These are phyloP conservation scores for Dasypogon diadema DNA, from an alignment of 2,888 invertebrate species.

Conservation along the genomic window DNA sequence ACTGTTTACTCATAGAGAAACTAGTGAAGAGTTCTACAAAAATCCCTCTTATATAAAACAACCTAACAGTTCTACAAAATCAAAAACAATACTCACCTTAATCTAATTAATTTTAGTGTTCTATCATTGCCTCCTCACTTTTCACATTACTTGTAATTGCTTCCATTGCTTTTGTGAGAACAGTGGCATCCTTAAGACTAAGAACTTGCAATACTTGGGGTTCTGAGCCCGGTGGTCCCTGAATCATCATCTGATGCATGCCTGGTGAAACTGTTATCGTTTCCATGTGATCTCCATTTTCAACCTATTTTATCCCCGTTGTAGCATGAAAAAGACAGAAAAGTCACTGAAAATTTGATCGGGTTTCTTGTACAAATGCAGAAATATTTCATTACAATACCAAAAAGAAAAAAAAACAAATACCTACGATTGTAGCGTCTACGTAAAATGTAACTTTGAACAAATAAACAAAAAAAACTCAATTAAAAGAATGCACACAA, in stretches of 20 bases:
- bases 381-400: neutral
- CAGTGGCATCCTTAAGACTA: constrained; percentile 86
- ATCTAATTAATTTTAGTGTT: constrained; percentile 62
- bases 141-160: constrained; percentile 76
- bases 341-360: too few relatives aligned
- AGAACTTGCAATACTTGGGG: constrained; percentile 86
- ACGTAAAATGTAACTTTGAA: constrained; percentile 11
- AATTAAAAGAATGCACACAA: constrained; percentile 21
- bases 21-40: neutral
- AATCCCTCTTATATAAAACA: too few relatives aligned
- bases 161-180: constrained; percentile 84
- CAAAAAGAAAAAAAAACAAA: neutral
- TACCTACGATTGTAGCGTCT: constrained; percentile 25
- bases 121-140: constrained; percentile 75
- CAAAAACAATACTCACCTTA: constrained; percentile 13
- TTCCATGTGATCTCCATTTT: constrained; percentile 81
- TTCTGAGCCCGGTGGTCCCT: constrained; percentile 77
- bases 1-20: too few relatives aligned
- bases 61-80: neutral
- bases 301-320: constrained; percentile 72
- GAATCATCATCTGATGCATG: constrained; percentile 86
- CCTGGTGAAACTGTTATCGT: constrained; percentile 82
- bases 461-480: constrained; percentile 22
- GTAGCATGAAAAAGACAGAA: constrained; percentile 42
- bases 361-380: too few relatives aligned